phyloP scores from a whole-genome alignment of 2,797 vertebrate species.

The Gastrophryne carolinensis region DNA sequence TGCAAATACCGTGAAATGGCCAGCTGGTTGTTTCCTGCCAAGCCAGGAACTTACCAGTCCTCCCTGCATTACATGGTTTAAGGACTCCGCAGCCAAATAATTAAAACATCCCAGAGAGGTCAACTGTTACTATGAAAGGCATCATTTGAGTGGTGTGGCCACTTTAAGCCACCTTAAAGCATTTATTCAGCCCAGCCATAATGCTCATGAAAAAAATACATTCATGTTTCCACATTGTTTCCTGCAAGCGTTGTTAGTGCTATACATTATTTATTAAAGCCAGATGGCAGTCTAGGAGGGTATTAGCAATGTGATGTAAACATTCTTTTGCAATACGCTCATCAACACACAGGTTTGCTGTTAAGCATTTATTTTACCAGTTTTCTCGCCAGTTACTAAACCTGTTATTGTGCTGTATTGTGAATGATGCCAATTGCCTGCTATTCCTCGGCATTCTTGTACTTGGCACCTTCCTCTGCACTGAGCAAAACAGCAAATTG shows the following conservation, averaged over 20 bases:
- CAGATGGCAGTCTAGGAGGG: constrained; percentile 10
- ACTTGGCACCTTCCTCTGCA: constrained; percentile 14
- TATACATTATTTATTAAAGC: constrained; percentile 11
- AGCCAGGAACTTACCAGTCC: no score
- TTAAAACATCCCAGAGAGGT: no score
- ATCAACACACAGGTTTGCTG: neutral
- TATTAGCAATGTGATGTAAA: neutral
- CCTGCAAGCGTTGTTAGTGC: neutral
- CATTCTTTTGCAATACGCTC: no score
- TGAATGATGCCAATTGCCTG: constrained; percentile 15
- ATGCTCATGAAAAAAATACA: constrained; percentile 60
- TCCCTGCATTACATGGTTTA: no score
- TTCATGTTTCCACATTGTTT: neutral
- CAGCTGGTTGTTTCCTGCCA: no score
- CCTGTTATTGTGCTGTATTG: neutral
- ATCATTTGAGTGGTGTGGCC: no score
- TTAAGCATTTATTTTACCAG: neutral
- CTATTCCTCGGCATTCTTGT: neutral
- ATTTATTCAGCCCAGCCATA: no score
- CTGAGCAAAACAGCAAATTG: constrained; percentile 34
- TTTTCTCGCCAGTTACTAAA: constrained; percentile 1
- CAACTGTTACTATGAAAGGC: no score
- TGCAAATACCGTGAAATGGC: no score
- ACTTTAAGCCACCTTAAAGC: no score
- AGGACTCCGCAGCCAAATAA: no score